A percentile compares a stretch with the other conserved stretches of the same genome.
These are phyloP conservation scores for Hippopotamus amphibius DNA, from an alignment of 2,113 vertebrate genomes.

Conservation along the genomic window DNA sequence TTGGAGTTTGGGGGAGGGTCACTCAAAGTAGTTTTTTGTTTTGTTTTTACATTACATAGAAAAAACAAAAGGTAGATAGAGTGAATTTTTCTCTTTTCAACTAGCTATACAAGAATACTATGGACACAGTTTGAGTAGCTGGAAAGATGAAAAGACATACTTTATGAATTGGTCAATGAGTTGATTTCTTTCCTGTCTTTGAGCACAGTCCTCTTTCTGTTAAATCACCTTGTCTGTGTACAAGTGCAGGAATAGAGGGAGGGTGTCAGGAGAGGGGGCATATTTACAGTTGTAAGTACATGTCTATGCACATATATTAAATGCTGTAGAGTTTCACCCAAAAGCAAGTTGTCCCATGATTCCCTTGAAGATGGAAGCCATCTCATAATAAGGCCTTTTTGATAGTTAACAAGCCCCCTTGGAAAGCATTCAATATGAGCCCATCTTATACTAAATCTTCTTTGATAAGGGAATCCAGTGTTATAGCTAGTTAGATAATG, in stretches of 20 bases:
- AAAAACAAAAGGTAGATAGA: slow-evolving; percentile 12
- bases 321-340: slow-evolving; percentile 21
- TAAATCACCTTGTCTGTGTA: background rate
- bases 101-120: background rate
- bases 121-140: background rate
- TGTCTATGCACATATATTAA: slow-evolving; percentile 6
- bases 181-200: slow-evolving; percentile 43
- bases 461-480: slow-evolving; percentile 13
- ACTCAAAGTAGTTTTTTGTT: slow-evolving; percentile 3
- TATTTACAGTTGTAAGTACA: background rate
- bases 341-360: background rate
- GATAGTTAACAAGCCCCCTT: slow-evolving; percentile 25
- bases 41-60: background rate
- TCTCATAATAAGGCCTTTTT: slow-evolving; percentile 23
- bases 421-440: slow-evolving; percentile 29
- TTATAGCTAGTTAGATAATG: slow-evolving; percentile 20
- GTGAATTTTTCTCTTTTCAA: background rate
- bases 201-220: slow-evolving; percentile 20
- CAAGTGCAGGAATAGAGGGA: background rate
- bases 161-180: slow-evolving; percentile 45
- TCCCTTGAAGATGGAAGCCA: background rate
- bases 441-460: slow-evolving; percentile 41
- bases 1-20: background rate
- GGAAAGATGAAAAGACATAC: slow-evolving; percentile 44
- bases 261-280: background rate